Conservation (phyloP, 2,797 vertebrate genomes). For the Melanotaenia boesemani region DNA sequence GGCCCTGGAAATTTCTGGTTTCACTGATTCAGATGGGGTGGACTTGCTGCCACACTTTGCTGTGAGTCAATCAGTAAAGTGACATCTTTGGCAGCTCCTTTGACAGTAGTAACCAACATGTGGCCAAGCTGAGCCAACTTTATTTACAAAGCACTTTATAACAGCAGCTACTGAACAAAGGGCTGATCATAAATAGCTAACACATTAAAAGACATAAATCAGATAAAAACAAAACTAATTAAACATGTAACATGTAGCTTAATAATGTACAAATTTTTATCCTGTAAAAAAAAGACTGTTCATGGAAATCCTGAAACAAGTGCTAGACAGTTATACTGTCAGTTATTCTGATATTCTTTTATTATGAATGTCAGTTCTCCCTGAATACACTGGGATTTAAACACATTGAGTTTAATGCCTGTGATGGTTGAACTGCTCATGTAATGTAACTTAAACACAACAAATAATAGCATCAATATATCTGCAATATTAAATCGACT, state of each 20-base stretch:
- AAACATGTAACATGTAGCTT: too few species aligned
- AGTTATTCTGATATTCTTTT: not conserved
- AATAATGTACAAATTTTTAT: too few species aligned
- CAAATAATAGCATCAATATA: not conserved
- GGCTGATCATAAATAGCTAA: too few species aligned
- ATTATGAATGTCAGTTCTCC: not conserved
- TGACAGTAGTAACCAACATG: too few species aligned
- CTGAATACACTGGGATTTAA: not conserved
- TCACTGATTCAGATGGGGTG: constrained; percentile 89
- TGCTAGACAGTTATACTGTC: not conserved
- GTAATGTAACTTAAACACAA: not conserved
- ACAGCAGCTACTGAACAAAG: too few species aligned
- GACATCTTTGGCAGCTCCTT: too few species aligned
- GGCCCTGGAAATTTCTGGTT: constrained; percentile 92
- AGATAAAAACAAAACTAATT: too few species aligned
- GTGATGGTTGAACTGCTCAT: not conserved
- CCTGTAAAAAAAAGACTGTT: not conserved
- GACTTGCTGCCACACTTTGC: constrained; percentile 97
- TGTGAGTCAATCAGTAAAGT: constrained; percentile 82
- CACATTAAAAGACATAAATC: too few species aligned
- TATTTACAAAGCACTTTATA: too few species aligned
- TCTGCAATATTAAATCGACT: not conserved
- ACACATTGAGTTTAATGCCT: too few species aligned
- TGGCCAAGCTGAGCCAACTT: too few species aligned
- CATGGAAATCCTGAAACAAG: not conserved